These are phyloP conservation scores for Hypselothyrea guttata DNA, from an alignment of 2,888 invertebrate species.

Conservation along the genomic window DNA sequence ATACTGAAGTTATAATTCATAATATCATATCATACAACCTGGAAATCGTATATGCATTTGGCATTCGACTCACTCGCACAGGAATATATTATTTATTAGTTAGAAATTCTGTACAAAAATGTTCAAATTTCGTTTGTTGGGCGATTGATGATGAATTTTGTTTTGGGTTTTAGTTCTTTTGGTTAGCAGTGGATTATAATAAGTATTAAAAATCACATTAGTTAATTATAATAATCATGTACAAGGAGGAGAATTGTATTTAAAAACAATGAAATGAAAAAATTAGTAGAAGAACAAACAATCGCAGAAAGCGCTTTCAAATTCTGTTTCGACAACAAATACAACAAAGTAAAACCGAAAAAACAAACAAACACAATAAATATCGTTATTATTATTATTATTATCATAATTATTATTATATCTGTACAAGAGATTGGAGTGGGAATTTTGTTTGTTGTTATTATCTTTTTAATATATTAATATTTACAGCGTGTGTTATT, in stretches of 20 bases:
- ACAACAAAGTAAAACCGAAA: conserved; percentile 61
- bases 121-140: conserved; percentile 4
- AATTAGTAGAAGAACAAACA: conserved; percentile 10
- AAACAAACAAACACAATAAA: conserved; percentile 72
- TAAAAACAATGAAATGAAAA: conserved; percentile 35
- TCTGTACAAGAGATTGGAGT: conserved; percentile 67
- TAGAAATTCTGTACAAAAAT: conserved; percentile 63
- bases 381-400: conserved; percentile 56
- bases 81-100: background rate
- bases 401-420: conserved; percentile 26
- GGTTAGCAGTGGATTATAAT: conserved; percentile 71
- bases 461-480: conserved; percentile 15
- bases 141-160: conserved; percentile 45
- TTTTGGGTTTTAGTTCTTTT: conserved; percentile 45
- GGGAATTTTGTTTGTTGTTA: conserved; percentile 64
- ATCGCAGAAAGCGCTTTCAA: conserved; percentile 63
- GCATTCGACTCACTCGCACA: too few relatives aligned
- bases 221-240: conserved; percentile 70
- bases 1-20: too few relatives aligned
- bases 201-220: conserved; percentile 58
- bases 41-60: conserved; percentile 49
- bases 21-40: conserved; percentile 42
- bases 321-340: conserved; percentile 58
- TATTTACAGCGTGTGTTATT: conserved; percentile 48
- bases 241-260: conserved; percentile 64